These are phyloP conservation scores for Lamellibrachia columna DNA, from an alignment of 2,888 invertebrate genomes.

Conservation along the genomic window DNA sequence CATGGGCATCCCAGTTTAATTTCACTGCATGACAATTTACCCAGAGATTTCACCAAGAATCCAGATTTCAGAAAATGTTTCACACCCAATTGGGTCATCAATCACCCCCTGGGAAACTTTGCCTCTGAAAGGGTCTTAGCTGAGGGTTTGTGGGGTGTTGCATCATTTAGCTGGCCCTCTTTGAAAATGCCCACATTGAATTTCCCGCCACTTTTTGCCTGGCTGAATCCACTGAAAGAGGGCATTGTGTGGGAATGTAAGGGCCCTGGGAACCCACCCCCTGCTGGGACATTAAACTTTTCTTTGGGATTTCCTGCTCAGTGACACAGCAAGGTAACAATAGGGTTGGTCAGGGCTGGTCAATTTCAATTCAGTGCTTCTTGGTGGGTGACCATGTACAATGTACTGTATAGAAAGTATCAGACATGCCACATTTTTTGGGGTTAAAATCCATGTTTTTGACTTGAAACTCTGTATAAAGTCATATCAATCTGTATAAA, in stretches of 20 bases:
- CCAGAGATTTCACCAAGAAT: background rate
- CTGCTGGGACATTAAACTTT: background rate
- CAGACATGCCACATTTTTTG: too few species aligned
- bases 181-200: background rate
- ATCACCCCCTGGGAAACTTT: background rate
- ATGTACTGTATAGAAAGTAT: too few species aligned
- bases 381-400: too few species aligned
- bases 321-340: background rate
- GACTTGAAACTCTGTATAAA: too few species aligned
- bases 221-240: background rate
- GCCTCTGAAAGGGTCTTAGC: background rate
- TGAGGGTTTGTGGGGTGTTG: background rate
- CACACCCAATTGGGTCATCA: background rate
- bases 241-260: background rate
- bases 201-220: background rate
- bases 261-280: background rate
- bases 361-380: background rate
- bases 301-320: background rate
- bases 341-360: background rate
- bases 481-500: too few species aligned
- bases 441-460: too few species aligned
- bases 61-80: background rate
- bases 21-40: background rate
- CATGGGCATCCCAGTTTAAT: background rate
- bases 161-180: background rate